Conservation (phyloP, 2,113 vertebrate genomes). For the Panurus biarmicus region DNA sequence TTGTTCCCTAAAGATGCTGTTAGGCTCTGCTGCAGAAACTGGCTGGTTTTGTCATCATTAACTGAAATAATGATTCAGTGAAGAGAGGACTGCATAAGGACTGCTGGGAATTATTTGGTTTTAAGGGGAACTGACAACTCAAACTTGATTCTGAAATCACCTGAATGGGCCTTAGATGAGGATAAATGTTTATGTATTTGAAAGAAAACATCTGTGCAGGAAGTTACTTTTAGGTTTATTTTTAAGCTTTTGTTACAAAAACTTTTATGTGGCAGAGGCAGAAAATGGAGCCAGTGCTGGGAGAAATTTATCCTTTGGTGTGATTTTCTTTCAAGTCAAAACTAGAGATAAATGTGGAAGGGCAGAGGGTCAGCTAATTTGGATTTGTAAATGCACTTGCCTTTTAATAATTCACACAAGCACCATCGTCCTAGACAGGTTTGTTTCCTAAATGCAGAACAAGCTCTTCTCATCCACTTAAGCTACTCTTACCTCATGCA, state of each 20-base stretch:
- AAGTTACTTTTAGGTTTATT: neutral
- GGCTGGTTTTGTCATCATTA: neutral
- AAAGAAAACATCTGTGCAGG: neutral
- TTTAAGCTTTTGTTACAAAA: slow-evolving; percentile 2
- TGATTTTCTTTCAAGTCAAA: neutral
- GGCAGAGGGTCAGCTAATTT: neutral
- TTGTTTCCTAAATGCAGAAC: slow-evolving; percentile 17
- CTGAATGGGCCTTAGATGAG: neutral
- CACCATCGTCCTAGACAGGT: neutral
- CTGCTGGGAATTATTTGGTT: neutral
- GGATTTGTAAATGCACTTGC: neutral
- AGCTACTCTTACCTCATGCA: neutral
- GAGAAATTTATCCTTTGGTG: neutral
- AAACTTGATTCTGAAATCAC: neutral
- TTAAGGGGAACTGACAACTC: neutral
- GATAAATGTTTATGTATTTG: neutral
- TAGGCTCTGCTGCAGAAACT: neutral
- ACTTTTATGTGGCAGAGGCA: neutral
- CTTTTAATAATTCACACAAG: slow-evolving; percentile 11
- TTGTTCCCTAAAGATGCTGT: neutral
- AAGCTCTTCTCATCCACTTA: slow-evolving; percentile 6
- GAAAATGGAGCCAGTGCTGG: neutral
- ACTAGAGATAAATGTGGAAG: neutral
- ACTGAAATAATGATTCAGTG: neutral
- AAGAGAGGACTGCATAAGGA: neutral